Conservation (phyloP, 2,888 invertebrate genomes). For the Euclidia mi region DNA sequence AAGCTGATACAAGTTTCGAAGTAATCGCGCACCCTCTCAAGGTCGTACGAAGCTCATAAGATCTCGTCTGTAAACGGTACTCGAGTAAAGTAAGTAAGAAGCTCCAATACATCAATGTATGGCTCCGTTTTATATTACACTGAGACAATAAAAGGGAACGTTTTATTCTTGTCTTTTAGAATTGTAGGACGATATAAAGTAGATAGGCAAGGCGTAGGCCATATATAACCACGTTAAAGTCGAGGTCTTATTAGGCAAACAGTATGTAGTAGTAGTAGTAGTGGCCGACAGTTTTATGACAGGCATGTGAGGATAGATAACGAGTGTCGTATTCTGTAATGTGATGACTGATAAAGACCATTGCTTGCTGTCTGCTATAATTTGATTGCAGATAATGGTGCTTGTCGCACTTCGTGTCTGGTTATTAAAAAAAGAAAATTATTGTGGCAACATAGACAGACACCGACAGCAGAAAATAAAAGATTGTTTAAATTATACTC, state of each 20-base stretch:
- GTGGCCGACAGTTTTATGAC: no score
- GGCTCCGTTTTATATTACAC: conserved; percentile 14
- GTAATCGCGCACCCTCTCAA: conserved; percentile 4
- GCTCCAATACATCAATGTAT: conserved; percentile 7
- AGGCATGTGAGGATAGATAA: no score
- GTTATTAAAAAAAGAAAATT: no score
- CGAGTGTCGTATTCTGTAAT: no score
- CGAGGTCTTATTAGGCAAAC: not conserved
- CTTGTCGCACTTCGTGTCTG: no score
- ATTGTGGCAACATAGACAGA: no score
- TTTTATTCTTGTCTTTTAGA: conserved; percentile 14
- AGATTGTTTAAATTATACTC: no score
- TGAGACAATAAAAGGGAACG: conserved; percentile 12
- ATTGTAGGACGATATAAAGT: not conserved
- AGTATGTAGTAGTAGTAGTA: not conserved
- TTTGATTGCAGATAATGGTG: no score
- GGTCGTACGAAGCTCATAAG: not conserved
- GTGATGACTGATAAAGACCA: no score
- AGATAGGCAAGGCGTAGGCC: not conserved
- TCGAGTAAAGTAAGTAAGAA: conserved; percentile 3
- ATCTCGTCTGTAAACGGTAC: not conserved
- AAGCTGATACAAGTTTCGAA: conserved; percentile 3
- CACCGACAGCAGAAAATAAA: no score
- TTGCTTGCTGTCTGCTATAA: no score
- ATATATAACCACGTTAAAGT: not conserved